phyloP scores from a whole-genome alignment of 1,140 invertebrate species.

The Macrobrachium nipponense region DNA sequence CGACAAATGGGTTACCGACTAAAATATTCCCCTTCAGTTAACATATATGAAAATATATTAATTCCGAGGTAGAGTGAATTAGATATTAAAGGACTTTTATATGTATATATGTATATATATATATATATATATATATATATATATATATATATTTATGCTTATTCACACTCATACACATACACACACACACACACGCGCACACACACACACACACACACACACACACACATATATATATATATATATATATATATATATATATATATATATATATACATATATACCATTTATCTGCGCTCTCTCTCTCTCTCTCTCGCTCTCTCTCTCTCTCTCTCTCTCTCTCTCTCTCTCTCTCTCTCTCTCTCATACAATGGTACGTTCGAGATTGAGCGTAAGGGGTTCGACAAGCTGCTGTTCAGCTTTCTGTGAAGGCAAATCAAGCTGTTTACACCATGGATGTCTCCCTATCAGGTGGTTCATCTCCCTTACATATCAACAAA shows the following conservation, averaged over 20 bases:
- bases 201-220: slow-evolving; percentile 39
- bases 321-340: neutral
- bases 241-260: slow-evolving; percentile 43
- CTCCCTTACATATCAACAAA: too few species aligned
- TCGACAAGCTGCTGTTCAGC: too few species aligned
- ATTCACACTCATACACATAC: too few species aligned
- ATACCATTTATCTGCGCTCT: neutral
- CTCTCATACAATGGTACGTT: neutral
- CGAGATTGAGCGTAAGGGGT: too few species aligned
- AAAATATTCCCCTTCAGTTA: too few species aligned
- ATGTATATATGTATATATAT: neutral
- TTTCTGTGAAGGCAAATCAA: too few species aligned
- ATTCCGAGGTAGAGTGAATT: neutral
- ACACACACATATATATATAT: slow-evolving; percentile 41
- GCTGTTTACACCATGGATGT: too few species aligned
- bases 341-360: neutral
- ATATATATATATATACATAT: slow-evolving; percentile 6
- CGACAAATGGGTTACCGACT: too few species aligned
- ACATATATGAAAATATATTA: neutral
- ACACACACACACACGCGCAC: slow-evolving; percentile 28
- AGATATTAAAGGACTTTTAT: neutral
- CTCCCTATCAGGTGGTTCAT: too few species aligned
- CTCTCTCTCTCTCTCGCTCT: slow-evolving; percentile 3
- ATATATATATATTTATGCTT: too few species aligned
- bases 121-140: slow-evolving; percentile 27